Evolutionary conservation across 2,797 vertebrate genomes (phyloP).

Genomic region (Eutrigla gurnardus): DNA sequence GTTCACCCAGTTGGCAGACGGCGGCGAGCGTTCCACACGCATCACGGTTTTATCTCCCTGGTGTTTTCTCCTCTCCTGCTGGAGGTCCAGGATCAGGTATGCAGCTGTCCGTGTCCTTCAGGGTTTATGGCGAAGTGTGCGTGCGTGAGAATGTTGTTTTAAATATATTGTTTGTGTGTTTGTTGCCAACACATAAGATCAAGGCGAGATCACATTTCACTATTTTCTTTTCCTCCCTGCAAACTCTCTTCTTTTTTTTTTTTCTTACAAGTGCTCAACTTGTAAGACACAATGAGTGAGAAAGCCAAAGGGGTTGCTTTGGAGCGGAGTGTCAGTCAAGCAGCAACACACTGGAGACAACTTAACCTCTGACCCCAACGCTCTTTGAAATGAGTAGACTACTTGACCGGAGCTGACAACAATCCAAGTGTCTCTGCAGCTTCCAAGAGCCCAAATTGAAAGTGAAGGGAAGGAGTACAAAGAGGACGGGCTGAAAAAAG

Average conservation of each 20-base stretch:
- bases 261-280: conserved; percentile 83
- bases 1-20: conserved; percentile 65
- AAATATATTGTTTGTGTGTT: no score
- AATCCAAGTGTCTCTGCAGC: conserved; percentile 73
- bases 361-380: conserved; percentile 89
- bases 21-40: conserved; percentile 66
- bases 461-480: conserved; percentile 74
- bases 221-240: conserved; percentile 81
- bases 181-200: conserved; percentile 49
- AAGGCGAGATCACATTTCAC: conserved; percentile 85
- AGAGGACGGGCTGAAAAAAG: conserved; percentile 36
- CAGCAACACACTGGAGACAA: conserved; percentile 87
- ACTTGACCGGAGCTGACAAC: conserved; percentile 87
- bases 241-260: conserved; percentile 34
- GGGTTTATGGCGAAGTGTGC: not conserved
- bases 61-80: conserved; percentile 25
- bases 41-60: conserved; percentile 60
- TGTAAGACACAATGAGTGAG: conserved; percentile 87
- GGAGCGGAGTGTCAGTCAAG: conserved; percentile 87
- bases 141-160: not conserved
- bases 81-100: conserved; percentile 63
- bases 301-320: conserved; percentile 75
- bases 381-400: conserved; percentile 88
- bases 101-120: conserved; percentile 77
- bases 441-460: conserved; percentile 72